Evolutionary conservation across 2,888 invertebrate genomes (phyloP), one percentile per base, ranked within the genome.

Genomic region (Leucoptera coffeella): DNA sequence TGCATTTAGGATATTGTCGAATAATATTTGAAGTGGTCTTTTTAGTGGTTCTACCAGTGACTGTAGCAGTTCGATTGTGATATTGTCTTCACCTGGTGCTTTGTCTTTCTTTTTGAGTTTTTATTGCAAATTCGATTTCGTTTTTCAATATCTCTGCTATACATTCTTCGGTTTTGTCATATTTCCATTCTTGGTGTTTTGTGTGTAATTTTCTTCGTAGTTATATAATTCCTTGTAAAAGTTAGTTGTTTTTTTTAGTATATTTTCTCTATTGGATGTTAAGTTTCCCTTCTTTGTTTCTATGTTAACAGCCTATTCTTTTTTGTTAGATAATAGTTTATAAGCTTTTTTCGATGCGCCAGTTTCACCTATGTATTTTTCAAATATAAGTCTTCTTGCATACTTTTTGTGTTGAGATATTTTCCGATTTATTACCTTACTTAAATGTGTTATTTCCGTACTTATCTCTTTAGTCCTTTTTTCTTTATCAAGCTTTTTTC

Each of bases 21-120:
- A 38, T 28, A 36, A 11, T 7, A 28, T 10, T 17, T 29, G 31
- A 1, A 34, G 9, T 4, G 12, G 14, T 9, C 11, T 22, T 10
- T 15, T 11, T 13, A 32, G 24, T 12, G 12, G 15, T 14, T 32
- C 23, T 15, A 19, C 23, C 17, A 23, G 6, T 15, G 29, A 30
- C 14, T 28, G 30, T 14, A 33, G 22, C 4, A 32, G 15, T 31
- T 35, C 32, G 21, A 33, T 31, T 14, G 29, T 29, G 5, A 33
- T 33, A 20, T 29, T 27, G 11, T 35, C 33, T 15, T 6, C 8
- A 2, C 29, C 31, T 4, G 15, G 25, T 1, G 29, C 10, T 32
- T 31, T 31, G 9, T 23, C 23, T 4, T 14, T 12, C 17, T n/a
- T 29, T 27, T 20, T 27, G 29, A 14, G 20, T 24, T 22, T 6